These are phyloP conservation scores for Papilio machaon DNA, from an alignment of 1,140 invertebrate species.

Conservation along the genomic window DNA sequence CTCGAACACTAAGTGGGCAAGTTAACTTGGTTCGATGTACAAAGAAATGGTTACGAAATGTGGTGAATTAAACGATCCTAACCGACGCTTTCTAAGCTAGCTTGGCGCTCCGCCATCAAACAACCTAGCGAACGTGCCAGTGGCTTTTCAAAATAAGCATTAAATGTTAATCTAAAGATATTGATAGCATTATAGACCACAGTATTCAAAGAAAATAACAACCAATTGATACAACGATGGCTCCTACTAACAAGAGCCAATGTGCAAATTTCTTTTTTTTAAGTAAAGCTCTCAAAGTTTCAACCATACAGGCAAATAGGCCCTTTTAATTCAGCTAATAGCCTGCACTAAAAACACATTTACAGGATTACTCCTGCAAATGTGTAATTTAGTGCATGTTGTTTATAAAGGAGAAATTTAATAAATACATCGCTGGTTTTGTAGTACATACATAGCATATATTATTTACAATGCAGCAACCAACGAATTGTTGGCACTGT, in stretches of 20 bases:
- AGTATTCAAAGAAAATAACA: no score
- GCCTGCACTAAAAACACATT: no score
- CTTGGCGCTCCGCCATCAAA: not conserved
- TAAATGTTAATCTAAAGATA: no score
- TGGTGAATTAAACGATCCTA: not conserved
- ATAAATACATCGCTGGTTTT: not conserved
- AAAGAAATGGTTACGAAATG: not conserved
- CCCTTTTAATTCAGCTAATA: no score
- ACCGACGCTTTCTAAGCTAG: not conserved
- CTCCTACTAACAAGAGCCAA: no score
- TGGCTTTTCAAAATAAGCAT: not conserved
- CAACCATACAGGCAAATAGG: no score
- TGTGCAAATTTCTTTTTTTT: no score
- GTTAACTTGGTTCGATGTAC: not conserved
- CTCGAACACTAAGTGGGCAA: not conserved
- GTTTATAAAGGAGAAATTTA: not conserved
- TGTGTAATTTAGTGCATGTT: no score
- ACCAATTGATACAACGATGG: no score
- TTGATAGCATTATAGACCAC: no score
- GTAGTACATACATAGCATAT: not conserved
- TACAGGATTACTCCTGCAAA: no score
- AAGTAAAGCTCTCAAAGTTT: no score
- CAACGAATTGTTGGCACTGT: not conserved
- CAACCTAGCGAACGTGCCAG: not conserved
- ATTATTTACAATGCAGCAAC: not conserved